These are phyloP conservation scores for Ophraella communa DNA, from an alignment of 2,888 invertebrate species.

Conservation along the genomic window DNA sequence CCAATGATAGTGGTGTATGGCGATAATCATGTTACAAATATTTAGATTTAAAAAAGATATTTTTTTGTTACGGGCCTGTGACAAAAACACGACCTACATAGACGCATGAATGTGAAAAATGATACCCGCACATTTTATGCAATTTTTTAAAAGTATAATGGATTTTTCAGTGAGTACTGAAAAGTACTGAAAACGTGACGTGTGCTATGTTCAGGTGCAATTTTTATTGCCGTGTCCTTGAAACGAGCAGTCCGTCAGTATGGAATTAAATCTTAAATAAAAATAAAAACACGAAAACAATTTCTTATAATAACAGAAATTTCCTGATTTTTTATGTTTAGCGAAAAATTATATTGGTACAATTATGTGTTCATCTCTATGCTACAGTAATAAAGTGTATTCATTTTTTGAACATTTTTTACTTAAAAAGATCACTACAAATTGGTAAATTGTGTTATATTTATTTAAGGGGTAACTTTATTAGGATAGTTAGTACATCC, in stretches of 20 bases:
- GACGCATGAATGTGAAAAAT: slow-evolving; percentile 29
- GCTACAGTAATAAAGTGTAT: too few relatives aligned
- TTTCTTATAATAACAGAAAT: not conserved
- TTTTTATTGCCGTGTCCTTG: slow-evolving; percentile 35
- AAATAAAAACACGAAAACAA: not conserved
- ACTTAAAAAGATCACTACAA: too few relatives aligned
- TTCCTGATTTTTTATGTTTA: not conserved
- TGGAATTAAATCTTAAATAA: not conserved
- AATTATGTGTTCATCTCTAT: too few relatives aligned
- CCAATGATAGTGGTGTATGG: too few relatives aligned
- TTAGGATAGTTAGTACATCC: too few relatives aligned
- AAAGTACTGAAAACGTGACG: slow-evolving; percentile 32
- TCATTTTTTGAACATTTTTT: too few relatives aligned
- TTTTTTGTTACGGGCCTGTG: slow-evolving; percentile 20
- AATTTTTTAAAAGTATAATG: slow-evolving; percentile 26
- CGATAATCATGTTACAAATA: too few relatives aligned
- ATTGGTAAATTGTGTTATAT: too few relatives aligned
- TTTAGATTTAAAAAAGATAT: not conserved
- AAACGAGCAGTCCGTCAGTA: slow-evolving; percentile 6
- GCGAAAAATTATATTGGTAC: too few relatives aligned
- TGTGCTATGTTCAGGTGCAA: slow-evolving; percentile 32
- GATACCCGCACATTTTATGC: slow-evolving; percentile 28
- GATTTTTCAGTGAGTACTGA: slow-evolving; percentile 30
- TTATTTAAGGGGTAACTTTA: too few relatives aligned
- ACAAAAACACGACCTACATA: slow-evolving; percentile 24